A percentile compares a stretch with the other conserved stretches of the same genome.
phyloP scores from a whole-genome alignment of 2,113 vertebrate species.

The Tupaia chinensis region DNA sequence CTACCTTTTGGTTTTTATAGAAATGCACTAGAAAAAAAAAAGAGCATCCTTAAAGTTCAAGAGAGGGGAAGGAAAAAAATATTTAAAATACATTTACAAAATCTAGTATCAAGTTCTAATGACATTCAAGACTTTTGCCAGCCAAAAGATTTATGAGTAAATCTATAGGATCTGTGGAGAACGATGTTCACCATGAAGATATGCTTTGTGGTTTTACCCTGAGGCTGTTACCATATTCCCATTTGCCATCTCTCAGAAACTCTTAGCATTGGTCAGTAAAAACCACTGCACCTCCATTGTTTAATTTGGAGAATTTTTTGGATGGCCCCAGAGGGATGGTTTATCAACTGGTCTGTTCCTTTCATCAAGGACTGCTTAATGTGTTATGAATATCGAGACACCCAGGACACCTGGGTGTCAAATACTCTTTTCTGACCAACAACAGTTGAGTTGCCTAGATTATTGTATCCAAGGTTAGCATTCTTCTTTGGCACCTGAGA shows the following conservation, averaged over 20 bases:
- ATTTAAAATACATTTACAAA: slow-evolving; percentile 5
- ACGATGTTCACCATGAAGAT: too few relatives aligned
- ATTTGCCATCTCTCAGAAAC: background rate
- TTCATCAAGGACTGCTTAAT: fast-evolving
- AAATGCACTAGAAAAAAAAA: slow-evolving; percentile 18
- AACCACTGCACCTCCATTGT: background rate
- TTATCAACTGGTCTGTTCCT: background rate
- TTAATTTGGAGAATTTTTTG: background rate
- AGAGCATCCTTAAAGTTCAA: slow-evolving; percentile 12
- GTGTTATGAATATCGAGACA: fast-evolving
- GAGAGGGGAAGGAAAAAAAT: background rate
- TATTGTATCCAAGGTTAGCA: background rate
- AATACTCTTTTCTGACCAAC: fast-evolving
- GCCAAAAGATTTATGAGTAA: background rate
- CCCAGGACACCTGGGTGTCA: background rate
- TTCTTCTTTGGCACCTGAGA: background rate
- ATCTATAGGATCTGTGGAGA: background rate
- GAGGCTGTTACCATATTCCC: background rate
- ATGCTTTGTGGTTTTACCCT: background rate
- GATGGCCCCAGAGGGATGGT: background rate
- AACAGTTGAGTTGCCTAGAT: background rate
- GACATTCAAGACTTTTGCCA: background rate
- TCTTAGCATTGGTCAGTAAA: fast-evolving
- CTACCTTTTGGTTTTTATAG: slow-evolving; percentile 43
- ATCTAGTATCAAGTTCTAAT: background rate